Evolutionary conservation across 2,113 vertebrate species (phyloP).

Genomic region (Neopipo cinnamomea): DNA sequence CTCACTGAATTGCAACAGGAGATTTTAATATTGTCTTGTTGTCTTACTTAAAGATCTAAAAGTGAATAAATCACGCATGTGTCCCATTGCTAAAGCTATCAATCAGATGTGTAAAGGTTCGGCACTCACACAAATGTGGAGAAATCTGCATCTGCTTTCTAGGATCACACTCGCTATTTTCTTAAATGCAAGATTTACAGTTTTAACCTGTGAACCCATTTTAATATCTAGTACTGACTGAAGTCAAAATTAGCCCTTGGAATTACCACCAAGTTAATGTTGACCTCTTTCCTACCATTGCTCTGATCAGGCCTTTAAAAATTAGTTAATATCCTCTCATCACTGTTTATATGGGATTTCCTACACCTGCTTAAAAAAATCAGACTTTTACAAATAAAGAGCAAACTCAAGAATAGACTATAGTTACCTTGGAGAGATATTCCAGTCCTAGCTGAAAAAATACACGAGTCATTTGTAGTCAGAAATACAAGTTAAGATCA

Average conservation of each 20-base stretch:
- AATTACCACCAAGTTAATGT: not conserved
- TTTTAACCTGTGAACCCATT: not conserved
- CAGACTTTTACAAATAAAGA: not conserved
- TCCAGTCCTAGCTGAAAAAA: not conserved
- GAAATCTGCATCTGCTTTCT: constrained; percentile 8
- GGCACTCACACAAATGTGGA: not conserved
- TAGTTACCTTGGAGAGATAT: not conserved
- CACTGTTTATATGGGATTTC: not conserved
- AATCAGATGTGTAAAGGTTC: not conserved
- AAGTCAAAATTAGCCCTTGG: not conserved
- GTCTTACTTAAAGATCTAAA: not conserved
- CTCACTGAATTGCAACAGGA: not conserved
- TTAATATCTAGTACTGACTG: not conserved
- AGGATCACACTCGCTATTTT: not conserved
- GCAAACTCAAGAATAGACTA: not conserved
- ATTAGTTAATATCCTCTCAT: not conserved
- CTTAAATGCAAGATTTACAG: not conserved
- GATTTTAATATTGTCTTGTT: not conserved
- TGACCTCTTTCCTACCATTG: not conserved
- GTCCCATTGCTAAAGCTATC: not conserved
- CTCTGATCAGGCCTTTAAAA: not conserved
- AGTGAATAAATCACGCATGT: not conserved
- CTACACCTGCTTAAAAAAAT: not conserved
- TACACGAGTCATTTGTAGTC: not conserved
- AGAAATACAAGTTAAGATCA: constrained; percentile 8